phyloP scores from a whole-genome alignment of 1,140 invertebrate species.

The Cotesia glomerata region DNA sequence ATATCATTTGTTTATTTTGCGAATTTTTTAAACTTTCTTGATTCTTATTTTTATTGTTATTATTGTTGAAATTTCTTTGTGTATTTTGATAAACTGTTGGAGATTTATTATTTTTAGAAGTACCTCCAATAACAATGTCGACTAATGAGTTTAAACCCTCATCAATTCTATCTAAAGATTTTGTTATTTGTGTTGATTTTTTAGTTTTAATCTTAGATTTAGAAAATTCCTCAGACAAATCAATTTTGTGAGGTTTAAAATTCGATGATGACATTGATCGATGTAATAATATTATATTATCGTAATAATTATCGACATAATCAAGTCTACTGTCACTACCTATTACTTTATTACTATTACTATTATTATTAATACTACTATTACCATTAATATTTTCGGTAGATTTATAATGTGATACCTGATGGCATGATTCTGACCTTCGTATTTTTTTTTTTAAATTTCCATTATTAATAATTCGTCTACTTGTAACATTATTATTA shows the following conservation, averaged over 20 bases:
- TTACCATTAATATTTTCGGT: too few relatives aligned
- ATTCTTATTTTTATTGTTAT: not conserved
- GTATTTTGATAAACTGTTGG: too few relatives aligned
- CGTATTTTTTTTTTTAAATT: conserved; percentile 40
- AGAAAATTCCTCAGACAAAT: too few relatives aligned
- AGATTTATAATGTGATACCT: conserved; percentile 38
- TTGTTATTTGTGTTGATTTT: conserved; percentile 63
- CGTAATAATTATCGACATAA: conserved; percentile 40
- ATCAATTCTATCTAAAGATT: conserved; percentile 79
- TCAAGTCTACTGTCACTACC: conserved; percentile 56
- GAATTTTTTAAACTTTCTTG: not conserved
- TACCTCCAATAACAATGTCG: conserved; percentile 68
- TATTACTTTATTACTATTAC: conserved; percentile 41
- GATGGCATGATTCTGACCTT: conserved; percentile 58
- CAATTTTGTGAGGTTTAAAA: too few relatives aligned
- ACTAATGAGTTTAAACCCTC: conserved; percentile 76
- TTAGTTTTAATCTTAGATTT: too few relatives aligned
- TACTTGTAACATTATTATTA: not conserved
- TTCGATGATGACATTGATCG: too few relatives aligned
- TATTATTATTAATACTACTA: too few relatives aligned
- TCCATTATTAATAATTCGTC: conserved; percentile 16
- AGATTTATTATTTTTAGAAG: conserved; percentile 50
- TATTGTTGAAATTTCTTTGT: not conserved
- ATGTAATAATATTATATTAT: too few relatives aligned
- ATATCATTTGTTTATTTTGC: too few relatives aligned